phyloP scores from a whole-genome alignment of 2,888 invertebrate species.

The Idaea biselata region DNA sequence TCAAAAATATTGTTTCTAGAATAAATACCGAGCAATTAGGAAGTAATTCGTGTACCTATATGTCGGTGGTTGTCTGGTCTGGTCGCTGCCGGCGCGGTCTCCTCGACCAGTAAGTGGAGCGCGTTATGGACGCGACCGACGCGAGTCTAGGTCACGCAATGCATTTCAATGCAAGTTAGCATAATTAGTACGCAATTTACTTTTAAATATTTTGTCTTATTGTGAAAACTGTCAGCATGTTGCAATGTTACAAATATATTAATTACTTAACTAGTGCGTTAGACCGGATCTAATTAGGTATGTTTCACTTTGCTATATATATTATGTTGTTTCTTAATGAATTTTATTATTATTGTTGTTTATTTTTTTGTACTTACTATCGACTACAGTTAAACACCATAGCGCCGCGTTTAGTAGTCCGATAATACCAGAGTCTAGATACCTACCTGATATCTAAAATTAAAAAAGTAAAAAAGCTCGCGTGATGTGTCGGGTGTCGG shows the following conservation, averaged over 20 bases:
- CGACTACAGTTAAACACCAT: too few relatives aligned
- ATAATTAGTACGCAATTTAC: conserved; percentile 22
- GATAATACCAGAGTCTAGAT: too few relatives aligned
- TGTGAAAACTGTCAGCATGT: background rate
- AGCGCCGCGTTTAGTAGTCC: too few relatives aligned
- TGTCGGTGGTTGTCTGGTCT: too few relatives aligned
- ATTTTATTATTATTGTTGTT: background rate
- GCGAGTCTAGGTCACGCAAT: conserved; percentile 24
- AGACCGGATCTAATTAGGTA: background rate
- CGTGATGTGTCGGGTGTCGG: background rate
- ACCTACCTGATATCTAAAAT: background rate
- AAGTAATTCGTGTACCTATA: conserved; percentile 15
- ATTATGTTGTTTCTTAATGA: background rate
- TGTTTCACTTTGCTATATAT: background rate
- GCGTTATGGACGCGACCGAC: background rate
- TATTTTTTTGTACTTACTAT: too few relatives aligned
- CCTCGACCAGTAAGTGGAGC: conserved; percentile 25
- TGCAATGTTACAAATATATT: background rate
- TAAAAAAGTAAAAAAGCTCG: background rate
- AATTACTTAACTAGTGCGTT: background rate
- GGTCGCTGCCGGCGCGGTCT: conserved; percentile 3
- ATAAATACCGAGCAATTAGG: conserved; percentile 12
- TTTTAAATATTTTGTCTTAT: background rate
- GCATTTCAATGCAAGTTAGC: conserved; percentile 16
- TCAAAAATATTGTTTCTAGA: background rate